These are phyloP conservation scores for Nothobranchius furzeri DNA, from an alignment of 2,113 vertebrate genomes.

Conservation along the genomic window DNA sequence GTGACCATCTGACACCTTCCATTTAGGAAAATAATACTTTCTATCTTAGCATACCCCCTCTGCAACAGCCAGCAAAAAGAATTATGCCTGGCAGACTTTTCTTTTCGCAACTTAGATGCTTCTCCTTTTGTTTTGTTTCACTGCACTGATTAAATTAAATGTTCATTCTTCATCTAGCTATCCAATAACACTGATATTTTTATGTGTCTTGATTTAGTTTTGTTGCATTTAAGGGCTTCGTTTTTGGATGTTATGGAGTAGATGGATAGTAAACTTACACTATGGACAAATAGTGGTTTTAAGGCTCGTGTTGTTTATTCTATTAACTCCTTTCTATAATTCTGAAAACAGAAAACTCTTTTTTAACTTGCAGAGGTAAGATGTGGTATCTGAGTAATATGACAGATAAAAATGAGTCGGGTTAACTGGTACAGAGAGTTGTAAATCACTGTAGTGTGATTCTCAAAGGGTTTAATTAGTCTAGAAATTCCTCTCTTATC, in stretches of 20 bases:
- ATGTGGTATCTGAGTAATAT: constrained; percentile 73
- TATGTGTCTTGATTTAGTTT: constrained; percentile 17
- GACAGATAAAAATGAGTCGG: constrained; percentile 80
- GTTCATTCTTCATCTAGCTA: constrained; percentile 56
- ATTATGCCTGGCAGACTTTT: constrained; percentile 94
- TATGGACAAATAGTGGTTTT: not conserved
- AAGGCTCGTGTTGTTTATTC: constrained; percentile 26
- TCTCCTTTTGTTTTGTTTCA: constrained; percentile 67
- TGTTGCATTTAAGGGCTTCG: constrained; percentile 12
- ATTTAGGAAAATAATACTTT: constrained; percentile 99
- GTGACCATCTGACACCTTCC: constrained; percentile 99
- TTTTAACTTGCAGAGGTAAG: constrained; percentile 59
- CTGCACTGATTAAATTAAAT: constrained; percentile 67
- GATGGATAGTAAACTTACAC: not conserved
- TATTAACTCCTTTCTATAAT: not conserved
- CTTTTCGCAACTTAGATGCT: constrained; percentile 75
- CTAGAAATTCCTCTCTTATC: constrained; percentile 81
- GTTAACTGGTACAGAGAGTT: constrained; percentile 83
- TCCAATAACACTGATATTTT: constrained; percentile 27
- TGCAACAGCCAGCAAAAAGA: constrained; percentile 96
- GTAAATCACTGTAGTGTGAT: constrained; percentile 84
- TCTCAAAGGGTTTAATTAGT: constrained; percentile 85
- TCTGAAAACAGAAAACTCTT: constrained; percentile 16
- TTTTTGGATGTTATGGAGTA: constrained; percentile 4
- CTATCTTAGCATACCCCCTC: constrained; percentile 99